Evolutionary conservation across 2,113 vertebrate genomes (phyloP).

Genomic region (Alaudala cheleensis): DNA sequence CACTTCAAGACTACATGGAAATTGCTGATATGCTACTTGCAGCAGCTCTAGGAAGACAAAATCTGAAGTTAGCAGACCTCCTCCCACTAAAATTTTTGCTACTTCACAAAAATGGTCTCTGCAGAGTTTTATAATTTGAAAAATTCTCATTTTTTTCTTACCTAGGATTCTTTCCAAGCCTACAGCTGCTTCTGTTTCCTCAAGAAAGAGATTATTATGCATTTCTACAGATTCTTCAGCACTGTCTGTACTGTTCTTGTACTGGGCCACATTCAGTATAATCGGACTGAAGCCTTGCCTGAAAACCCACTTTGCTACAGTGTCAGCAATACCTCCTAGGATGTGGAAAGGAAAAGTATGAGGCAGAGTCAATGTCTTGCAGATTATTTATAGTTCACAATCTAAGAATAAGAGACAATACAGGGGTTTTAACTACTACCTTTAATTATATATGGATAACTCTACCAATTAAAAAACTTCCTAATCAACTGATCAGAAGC

Average conservation of each 20-base stretch:
- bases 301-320: slow-evolving; percentile 94
- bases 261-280: slow-evolving; percentile 76
- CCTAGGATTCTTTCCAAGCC: slow-evolving; percentile 68
- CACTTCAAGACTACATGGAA: slow-evolving; percentile 90
- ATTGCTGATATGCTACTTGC: slow-evolving; percentile 81
- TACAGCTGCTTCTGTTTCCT: slow-evolving; percentile 36
- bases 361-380: background rate
- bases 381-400: background rate
- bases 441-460: background rate
- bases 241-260: slow-evolving; percentile 50
- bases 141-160: background rate
- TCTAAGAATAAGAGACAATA: background rate
- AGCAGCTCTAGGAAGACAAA: slow-evolving; percentile 80
- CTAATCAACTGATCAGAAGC: background rate
- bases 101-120: background rate
- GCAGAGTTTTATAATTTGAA: background rate
- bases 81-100: background rate
- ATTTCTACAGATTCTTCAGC: slow-evolving; percentile 51
- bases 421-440: background rate
- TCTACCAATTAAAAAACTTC: background rate
- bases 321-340: slow-evolving; percentile 90
- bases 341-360: background rate
- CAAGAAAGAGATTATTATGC: background rate
- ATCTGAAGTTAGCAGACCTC: background rate
- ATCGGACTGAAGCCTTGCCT: slow-evolving; percentile 84